Conservation (phyloP, 2,797 vertebrate genomes). For the Mus caroli region DNA sequence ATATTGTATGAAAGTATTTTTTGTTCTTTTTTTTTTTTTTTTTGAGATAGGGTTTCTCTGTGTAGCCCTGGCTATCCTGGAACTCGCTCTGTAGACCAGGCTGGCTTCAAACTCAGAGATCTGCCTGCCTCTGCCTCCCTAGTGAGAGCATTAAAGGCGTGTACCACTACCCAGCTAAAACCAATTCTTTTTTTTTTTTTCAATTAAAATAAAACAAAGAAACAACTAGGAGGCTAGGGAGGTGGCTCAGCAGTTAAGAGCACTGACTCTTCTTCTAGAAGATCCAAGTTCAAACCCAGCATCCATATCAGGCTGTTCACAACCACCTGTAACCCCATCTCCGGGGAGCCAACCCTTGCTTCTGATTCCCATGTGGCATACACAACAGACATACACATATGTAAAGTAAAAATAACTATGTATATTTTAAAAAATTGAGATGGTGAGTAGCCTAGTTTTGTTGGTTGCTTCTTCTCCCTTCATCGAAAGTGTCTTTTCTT, state of each 20-base stretch:
- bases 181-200: background rate
- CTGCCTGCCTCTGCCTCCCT: background rate
- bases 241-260: background rate
- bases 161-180: background rate
- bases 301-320: background rate
- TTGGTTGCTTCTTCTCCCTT: constrained; percentile 12
- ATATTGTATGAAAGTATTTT: background rate
- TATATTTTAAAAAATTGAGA: background rate
- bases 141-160: too few species aligned
- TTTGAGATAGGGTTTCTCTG: background rate
- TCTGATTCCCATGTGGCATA: background rate
- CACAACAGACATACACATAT: background rate
- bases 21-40: background rate
- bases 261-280: background rate
- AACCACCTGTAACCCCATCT: background rate
- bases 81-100: background rate
- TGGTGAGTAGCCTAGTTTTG: constrained; percentile 27
- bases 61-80: background rate
- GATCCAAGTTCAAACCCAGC: background rate
- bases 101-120: background rate
- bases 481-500: constrained; percentile 16
- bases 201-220: background rate
- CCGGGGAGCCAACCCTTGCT: background rate
- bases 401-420: background rate
- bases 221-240: background rate